Evolutionary conservation across 2,797 vertebrate species (phyloP), one percentile per base, ranked within the genome.

Genomic region (Prunella strophiata): DNA sequence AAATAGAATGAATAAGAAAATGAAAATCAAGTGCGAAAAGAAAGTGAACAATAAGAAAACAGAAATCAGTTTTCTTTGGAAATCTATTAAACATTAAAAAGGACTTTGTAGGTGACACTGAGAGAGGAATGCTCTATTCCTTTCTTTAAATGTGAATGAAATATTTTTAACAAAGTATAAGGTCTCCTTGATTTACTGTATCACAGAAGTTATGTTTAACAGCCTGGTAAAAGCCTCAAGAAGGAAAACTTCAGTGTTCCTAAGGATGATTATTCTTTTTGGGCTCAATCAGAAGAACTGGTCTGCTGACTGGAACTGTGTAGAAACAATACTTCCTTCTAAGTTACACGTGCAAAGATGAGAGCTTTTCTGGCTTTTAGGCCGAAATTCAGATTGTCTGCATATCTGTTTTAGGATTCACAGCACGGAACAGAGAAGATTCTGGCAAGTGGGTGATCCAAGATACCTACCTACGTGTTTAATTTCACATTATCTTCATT

Each of bases 41-140:
- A 66, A 70, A 16, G 23, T n/a, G n/a, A 25, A 55, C 34, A 48
- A 77, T 52, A 85, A 58, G 42, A 84, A 85, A 93, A 67, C 7
- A 66, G 26, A 89, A 74, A 71, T 38, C 14, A 67, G 15, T 54
- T 89, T 70, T 51, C 84, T 89, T 83, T 77, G 72, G 57, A 88
- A 88, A 65, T 48, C 15, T 77, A 62, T 81, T 76, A 91, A 91
- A 72, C 26, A 73, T 76, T 81, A 52, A 30, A 91, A 96, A 91
- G n/a, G 11, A 61, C 30, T 55, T 14, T 32, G 13, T 43, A 85
- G 20, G 57, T 89, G 48, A 80, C 26, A 66, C 7, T 16, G 36
- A 70, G 10, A 29, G 26, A 86, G 13, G 27, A 86, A 19, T 52
- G 16, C 16, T 81, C 7, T 62, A 20, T 59, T 63, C 2, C 32